Evolutionary conservation across 2,797 vertebrate species (phyloP).

Genomic region (Gymnoscopelus braueri): DNA sequence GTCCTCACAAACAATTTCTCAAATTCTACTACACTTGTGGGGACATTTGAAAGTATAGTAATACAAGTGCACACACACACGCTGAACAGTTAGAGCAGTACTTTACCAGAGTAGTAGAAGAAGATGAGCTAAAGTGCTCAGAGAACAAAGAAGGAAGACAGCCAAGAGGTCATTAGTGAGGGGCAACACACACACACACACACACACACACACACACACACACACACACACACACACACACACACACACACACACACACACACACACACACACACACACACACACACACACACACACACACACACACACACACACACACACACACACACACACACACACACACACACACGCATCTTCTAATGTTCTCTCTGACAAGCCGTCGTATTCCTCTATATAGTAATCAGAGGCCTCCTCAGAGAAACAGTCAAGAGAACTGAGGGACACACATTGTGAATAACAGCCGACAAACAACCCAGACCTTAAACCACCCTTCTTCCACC

Average conservation of each 20-base stretch:
- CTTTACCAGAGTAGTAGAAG: conserved; percentile 35
- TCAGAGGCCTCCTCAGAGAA: conserved; percentile 26
- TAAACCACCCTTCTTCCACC: conserved; percentile 2
- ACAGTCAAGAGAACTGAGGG: conserved; percentile 10
- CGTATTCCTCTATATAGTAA: conserved; percentile 8
- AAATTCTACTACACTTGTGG: no score
- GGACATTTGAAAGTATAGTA: no score
- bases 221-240: not conserved
- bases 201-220: not conserved
- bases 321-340: conserved; percentile 2
- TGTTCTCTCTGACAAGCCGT: conserved; percentile 25
- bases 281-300: conserved; percentile 15
- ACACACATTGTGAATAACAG: conserved; percentile 28
- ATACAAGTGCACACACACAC: no score
- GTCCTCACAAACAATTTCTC: no score
- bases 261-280: conserved; percentile 14
- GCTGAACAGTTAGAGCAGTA: conserved; percentile 29
- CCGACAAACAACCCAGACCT: conserved; percentile 25
- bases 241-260: not conserved
- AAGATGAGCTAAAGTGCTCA: conserved; percentile 34
- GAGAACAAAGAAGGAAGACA: conserved; percentile 9
- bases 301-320: conserved; percentile 30
- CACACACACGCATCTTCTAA: conserved; percentile 30
- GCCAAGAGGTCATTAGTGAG: conserved; percentile 19
- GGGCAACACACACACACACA: not conserved